A percentile compares a stretch with the other conserved stretches of the same genome.
Evolutionary conservation across 2,888 invertebrate genomes (phyloP).

Genomic region (Phortica magna): DNA sequence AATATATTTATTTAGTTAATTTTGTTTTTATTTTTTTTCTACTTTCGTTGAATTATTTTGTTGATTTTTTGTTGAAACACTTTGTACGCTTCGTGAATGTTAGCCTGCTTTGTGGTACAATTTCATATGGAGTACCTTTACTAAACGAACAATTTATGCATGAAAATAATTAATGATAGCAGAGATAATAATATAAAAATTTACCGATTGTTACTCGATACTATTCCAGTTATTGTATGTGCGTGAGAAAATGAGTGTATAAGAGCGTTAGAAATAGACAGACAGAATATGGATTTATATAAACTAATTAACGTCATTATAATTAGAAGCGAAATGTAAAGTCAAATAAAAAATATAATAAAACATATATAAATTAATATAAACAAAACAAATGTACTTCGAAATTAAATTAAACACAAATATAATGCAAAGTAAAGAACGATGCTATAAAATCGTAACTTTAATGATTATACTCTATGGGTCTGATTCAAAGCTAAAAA

Average conservation of each 20-base stretch:
- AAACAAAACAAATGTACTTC: not conserved
- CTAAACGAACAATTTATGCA: slow-evolving; percentile 38
- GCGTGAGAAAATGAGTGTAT: slow-evolving; percentile 10
- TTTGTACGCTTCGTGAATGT: slow-evolving; percentile 58
- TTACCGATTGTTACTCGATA: slow-evolving; percentile 26
- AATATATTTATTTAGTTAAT: not conserved
- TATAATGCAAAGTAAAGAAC: not conserved
- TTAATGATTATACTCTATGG: slow-evolving; percentile 10
- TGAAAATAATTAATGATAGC: slow-evolving; percentile 41
- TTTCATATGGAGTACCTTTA: slow-evolving; percentile 64
- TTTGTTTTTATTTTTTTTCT: too few species aligned
- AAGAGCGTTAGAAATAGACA: not conserved
- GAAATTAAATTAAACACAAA: not conserved
- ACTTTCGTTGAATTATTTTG: not conserved
- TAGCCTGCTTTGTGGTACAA: slow-evolving; percentile 72
- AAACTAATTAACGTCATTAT: too few species aligned
- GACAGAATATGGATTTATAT: not conserved
- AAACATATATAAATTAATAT: slow-evolving; percentile 44
- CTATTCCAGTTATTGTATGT: slow-evolving; percentile 24
- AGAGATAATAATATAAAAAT: slow-evolving; percentile 32
- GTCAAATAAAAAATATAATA: not conserved
- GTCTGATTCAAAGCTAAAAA: slow-evolving; percentile 1
- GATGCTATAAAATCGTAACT: too few species aligned
- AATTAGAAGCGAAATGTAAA: not conserved
- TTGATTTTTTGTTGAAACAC: slow-evolving; percentile 32